Conservation (phyloP, 2,888 invertebrate species). For the Nephrotoma appendiculata region DNA sequence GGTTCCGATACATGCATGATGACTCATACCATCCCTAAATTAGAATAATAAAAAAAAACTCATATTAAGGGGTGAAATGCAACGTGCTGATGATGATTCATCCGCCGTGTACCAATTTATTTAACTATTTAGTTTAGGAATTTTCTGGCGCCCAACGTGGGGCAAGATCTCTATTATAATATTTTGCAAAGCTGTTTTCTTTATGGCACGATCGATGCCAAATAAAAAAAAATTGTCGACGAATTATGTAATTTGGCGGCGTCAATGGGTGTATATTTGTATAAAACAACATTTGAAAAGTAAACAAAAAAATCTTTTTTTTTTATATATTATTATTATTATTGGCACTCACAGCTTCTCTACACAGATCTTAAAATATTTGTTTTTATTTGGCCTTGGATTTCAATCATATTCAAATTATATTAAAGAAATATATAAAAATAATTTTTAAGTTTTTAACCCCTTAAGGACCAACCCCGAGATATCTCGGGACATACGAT, state of each 20-base stretch:
- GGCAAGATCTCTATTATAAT: not conserved
- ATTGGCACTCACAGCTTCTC: not conserved
- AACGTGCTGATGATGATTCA: not conserved
- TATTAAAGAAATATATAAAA: not conserved
- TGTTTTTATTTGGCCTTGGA: not conserved
- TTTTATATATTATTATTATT: not conserved
- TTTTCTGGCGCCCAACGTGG: not conserved
- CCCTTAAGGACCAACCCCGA: no score
- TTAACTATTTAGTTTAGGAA: not conserved
- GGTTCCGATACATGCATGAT: not conserved
- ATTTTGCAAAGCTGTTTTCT: not conserved
- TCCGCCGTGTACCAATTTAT: not conserved
- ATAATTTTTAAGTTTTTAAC: not conserved
- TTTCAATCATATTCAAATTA: not conserved
- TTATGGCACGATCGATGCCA: not conserved
- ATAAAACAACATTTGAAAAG: not conserved
- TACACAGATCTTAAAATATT: not conserved
- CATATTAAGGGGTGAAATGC: not conserved
- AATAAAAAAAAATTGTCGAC: not conserved
- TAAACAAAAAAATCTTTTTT: not conserved
- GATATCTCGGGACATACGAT: no score
- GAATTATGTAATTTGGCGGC: not conserved
- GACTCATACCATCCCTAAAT: not conserved
- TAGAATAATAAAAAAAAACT: not conserved
- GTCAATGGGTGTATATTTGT: not conserved